phyloP scores from a whole-genome alignment of 1,140 invertebrate species.

The Penaeus indicus region DNA sequence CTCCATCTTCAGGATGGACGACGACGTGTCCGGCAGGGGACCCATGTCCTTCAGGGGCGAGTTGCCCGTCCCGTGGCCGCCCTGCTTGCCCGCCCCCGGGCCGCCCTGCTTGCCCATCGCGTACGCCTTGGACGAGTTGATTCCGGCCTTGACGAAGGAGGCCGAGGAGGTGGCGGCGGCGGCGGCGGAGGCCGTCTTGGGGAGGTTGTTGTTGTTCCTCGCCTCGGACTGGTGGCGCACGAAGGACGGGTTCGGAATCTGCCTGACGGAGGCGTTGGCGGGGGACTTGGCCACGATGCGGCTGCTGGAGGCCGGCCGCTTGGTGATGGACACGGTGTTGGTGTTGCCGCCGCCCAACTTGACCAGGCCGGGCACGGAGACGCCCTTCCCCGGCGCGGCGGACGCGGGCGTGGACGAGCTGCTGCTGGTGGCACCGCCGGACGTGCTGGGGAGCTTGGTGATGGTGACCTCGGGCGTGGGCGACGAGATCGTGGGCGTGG shows the following conservation, averaged over 20 bases:
- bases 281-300: conserved; percentile 55
- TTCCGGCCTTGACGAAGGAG: background rate
- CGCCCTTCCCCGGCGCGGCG: background rate
- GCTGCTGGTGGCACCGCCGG: background rate
- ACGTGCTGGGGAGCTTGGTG: conserved; percentile 52
- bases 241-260: conserved; percentile 65
- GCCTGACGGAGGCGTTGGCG: conserved; percentile 59
- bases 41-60: conserved; percentile 59
- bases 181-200: background rate
- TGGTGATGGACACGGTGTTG: conserved; percentile 59
- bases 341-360: conserved; percentile 48
- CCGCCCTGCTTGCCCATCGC: conserved; percentile 1
- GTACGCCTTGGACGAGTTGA: background rate
- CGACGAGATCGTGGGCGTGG: conserved; percentile 46
- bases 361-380: conserved; percentile 4
- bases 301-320: conserved; percentile 47
- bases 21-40: conserved; percentile 53
- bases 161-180: background rate
- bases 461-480: conserved; percentile 60
- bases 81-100: background rate
- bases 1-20: conserved; percentile 56
- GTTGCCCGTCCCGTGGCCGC: conserved; percentile 42
- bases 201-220: conserved; percentile 48
- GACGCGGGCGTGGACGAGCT: conserved; percentile 15
- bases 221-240: conserved; percentile 55